phyloP scores from a whole-genome alignment of 2,888 invertebrate genomes.

The Ischnus inquisitorius region DNA sequence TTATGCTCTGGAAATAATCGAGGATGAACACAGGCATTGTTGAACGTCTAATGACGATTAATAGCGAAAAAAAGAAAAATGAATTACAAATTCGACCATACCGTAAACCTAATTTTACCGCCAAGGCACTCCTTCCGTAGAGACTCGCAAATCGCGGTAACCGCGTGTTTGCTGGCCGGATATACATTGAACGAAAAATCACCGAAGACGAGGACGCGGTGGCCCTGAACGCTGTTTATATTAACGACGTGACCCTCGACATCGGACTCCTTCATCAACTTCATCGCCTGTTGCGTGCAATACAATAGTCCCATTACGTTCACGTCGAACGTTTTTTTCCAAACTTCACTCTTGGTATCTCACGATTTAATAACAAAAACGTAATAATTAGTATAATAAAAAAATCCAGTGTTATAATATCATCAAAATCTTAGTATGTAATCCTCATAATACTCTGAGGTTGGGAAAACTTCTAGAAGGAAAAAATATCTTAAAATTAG shows the following conservation, averaged over 20 bases:
- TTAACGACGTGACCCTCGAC: conserved; percentile 76
- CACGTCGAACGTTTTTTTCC: conserved; percentile 70
- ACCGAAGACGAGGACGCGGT: conserved; percentile 84
- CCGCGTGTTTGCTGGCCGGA: conserved; percentile 87
- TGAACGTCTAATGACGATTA: conserved; percentile 15
- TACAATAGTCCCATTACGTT: conserved; percentile 79
- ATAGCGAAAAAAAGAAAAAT: conserved; percentile 23
- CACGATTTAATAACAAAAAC: conserved; percentile 7
- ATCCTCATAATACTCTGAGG: too few species aligned
- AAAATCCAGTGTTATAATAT: too few species aligned
- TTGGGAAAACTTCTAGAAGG: too few species aligned
- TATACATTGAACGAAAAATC: conserved; percentile 85
- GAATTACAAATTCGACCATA: conserved; percentile 32
- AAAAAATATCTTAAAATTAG: too few species aligned
- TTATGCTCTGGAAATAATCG: conserved; percentile 87
- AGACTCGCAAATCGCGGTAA: conserved; percentile 87
- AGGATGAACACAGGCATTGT: neutral
- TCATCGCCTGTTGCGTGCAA: conserved; percentile 76
- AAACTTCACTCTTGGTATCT: conserved; percentile 71
- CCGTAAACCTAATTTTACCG: conserved; percentile 74
- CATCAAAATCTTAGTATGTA: too few species aligned
- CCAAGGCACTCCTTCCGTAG: conserved; percentile 86
- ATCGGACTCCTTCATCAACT: conserved; percentile 75
- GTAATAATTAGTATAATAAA: neutral
- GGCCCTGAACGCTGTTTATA: conserved; percentile 83